A percentile compares a stretch with the other conserved stretches of the same genome.
phyloP scores from a whole-genome alignment of 2,797 vertebrate genomes.

The Mareca penelope region DNA sequence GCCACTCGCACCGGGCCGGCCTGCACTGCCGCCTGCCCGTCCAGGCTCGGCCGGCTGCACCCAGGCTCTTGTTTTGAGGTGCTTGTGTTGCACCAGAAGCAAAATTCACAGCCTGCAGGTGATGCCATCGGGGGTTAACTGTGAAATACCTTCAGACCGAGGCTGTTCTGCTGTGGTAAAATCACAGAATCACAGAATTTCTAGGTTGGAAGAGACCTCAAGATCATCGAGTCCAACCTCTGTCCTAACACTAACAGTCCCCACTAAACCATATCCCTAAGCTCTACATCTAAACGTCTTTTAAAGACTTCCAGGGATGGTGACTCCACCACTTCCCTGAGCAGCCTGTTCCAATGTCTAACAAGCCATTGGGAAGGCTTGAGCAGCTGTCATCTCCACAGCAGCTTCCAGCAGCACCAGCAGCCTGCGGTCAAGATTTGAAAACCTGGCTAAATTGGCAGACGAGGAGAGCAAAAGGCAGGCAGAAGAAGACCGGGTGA shows the following conservation, averaged over 20 bases:
- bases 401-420: constrained; percentile 84
- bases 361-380: rapidly evolving
- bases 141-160: rapidly evolving
- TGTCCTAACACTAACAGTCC: no score
- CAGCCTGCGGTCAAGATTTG: constrained; percentile 89
- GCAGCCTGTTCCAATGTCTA: no score
- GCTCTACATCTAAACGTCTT: no score
- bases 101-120: rapidly evolving
- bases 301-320: no score
- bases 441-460: constrained; percentile 86
- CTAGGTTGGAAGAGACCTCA: no score
- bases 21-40: no score
- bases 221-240: no score
- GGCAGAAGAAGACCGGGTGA: constrained; percentile 81
- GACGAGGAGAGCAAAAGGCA: constrained; percentile 84
- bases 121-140: background rate
- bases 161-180: background rate
- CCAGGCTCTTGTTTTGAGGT: background rate
- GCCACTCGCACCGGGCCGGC: background rate
- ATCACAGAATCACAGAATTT: no score
- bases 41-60: background rate
- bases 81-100: no score
- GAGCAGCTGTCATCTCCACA: background rate
- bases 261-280: no score
- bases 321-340: no score